Conservation (phyloP, 2,113 vertebrate species). For the Vulpes vulpes region DNA sequence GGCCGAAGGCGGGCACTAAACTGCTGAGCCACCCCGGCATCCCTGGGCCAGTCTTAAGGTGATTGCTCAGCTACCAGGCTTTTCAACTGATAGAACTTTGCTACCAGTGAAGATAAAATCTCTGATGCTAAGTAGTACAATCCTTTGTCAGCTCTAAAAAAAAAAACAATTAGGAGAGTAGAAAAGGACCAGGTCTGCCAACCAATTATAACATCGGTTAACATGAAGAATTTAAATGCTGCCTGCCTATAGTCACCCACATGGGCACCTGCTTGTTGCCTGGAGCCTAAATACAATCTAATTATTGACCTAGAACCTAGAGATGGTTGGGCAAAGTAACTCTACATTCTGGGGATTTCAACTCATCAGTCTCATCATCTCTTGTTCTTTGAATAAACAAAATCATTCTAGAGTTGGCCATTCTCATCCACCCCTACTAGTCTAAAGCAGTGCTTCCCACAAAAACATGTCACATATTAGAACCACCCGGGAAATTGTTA, state of each 20-base stretch:
- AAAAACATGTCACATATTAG: not conserved
- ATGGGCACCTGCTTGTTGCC: not conserved
- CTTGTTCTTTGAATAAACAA: not conserved
- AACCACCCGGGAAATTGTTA: not conserved
- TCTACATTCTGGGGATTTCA: not conserved
- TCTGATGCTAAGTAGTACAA: not conserved
- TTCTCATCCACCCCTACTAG: not conserved
- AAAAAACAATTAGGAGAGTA: not conserved
- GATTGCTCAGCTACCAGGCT: not conserved
- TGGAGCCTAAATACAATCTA: not conserved
- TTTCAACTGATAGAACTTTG: not conserved
- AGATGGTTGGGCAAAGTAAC: not conserved
- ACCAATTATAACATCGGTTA: too few relatives aligned
- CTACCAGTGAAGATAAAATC: not conserved
- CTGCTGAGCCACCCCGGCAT: too few relatives aligned
- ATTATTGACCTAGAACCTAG: not conserved
- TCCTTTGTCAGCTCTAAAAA: not conserved
- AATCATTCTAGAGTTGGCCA: too few relatives aligned
- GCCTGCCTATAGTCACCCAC: not conserved
- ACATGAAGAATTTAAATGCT: not conserved
- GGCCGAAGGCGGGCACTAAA: too few relatives aligned
- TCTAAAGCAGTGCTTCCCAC: not conserved
- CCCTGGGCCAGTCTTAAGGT: not conserved
- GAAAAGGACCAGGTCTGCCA: not conserved
- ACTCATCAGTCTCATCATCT: not conserved